These are phyloP conservation scores for Petrocephalus zakoni DNA, from an alignment of 2,113 vertebrate species.

Conservation along the genomic window DNA sequence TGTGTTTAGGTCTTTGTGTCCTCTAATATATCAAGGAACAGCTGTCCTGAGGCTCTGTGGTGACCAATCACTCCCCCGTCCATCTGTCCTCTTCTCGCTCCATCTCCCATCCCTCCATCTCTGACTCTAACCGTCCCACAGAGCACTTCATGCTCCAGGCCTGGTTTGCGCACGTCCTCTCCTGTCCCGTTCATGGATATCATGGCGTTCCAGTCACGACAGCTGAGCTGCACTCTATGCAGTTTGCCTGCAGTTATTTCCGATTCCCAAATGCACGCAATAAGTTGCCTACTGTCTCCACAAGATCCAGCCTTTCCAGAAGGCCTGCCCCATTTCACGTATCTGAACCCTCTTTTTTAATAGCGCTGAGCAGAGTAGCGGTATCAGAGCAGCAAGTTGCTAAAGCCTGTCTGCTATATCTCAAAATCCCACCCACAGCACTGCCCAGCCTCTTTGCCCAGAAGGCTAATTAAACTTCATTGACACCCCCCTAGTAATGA, in stretches of 20 bases:
- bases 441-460: slow-evolving; percentile 26
- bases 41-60: slow-evolving; percentile 65
- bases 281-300: neutral
- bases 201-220: neutral
- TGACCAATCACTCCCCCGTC: slow-evolving; percentile 61
- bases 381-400: slow-evolving; percentile 42
- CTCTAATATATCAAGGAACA: slow-evolving; percentile 77
- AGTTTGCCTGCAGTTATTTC: neutral
- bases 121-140: slow-evolving; percentile 17
- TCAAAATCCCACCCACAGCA: slow-evolving; percentile 48
- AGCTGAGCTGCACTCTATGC: neutral
- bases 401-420: slow-evolving; percentile 15
- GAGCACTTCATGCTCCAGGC: slow-evolving; percentile 29
- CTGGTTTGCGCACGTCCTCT: slow-evolving; percentile 24
- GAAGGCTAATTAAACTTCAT: slow-evolving; percentile 63
- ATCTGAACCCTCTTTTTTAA: neutral
- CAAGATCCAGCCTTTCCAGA: neutral
- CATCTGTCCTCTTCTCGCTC: slow-evolving; percentile 61
- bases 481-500: slow-evolving; percentile 65
- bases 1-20: slow-evolving; percentile 71
- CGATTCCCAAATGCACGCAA: neutral
- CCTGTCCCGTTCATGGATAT: slow-evolving; percentile 34
- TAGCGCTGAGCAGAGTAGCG: neutral
- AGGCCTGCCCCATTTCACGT: neutral
- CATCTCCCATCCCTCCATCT: slow-evolving; percentile 46